Base-by-base conservation (phyloP, 2,888 invertebrate species). In the Biston stratarius region DNA sequence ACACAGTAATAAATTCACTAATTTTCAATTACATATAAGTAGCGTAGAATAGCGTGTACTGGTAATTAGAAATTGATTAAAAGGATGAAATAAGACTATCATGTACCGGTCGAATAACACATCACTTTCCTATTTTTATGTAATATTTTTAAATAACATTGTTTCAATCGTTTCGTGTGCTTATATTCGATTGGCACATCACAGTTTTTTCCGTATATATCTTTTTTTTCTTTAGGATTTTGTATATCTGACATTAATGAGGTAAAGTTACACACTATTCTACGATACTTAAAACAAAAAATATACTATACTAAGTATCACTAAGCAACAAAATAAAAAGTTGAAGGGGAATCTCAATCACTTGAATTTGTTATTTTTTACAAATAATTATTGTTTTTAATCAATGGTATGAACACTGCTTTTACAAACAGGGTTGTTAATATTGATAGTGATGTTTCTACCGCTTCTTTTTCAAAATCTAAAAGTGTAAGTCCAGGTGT, bases 1-100 rank as follows among this genome's bases (percentile, higher is more conserved):
- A 24, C 34, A 55, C 47, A 59, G 38, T 36, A 40, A 47, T 14
- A 45, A 59, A 59, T 59, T 58, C 33, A 64, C 38, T 12, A 51
- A 33, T 15, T 57, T 33, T 5, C 14, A 38, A n/a, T 48, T 48
- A 48, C 33, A 33, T 0, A 49, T 11, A 33, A 10, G 38, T 44
- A 36, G 15, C n/a, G 58, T 44, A 45, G 48, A 55, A 36, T 56
- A 47, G 48, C 10, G 33, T 34, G 15, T 38, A 38, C 38, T 11
- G 42, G 40, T 24, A 51, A 51, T 24, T 5, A 6, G 12, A 2
- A 49, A 34, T 34, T 12, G 12, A 11, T 6, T 8, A n/a, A n/a
- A 34, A 34, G 36, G 51, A 9, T 10, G 38, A 40, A 52, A 38
- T 40, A 15, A 40, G 14, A 53, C 38, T 53, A 10, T 15, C 9